A percentile compares a stretch with the other conserved stretches of the same genome.
Evolutionary conservation across 2,113 vertebrate species (phyloP).

Genomic region (Ochotona princeps): DNA sequence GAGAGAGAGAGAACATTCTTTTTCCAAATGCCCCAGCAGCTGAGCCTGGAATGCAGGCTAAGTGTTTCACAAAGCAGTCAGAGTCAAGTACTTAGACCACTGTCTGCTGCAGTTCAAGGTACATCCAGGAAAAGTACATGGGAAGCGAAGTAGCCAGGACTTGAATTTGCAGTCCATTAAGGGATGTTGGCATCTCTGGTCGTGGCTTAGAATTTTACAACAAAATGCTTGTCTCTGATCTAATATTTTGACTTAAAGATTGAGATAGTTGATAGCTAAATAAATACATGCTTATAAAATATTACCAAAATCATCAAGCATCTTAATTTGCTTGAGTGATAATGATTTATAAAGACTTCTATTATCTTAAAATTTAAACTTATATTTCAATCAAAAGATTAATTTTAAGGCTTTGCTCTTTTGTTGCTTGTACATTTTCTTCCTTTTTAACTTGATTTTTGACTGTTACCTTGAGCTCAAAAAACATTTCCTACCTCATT

Average conservation of each 20-base stretch:
- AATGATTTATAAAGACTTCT: not conserved
- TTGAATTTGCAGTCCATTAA: too few species aligned
- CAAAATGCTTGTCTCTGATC: not conserved
- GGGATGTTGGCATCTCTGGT: too few species aligned
- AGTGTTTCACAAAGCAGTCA: too few species aligned
- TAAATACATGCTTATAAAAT: not conserved
- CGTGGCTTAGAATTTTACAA: too few species aligned
- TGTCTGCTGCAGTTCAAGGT: too few species aligned
- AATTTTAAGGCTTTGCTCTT: not conserved
- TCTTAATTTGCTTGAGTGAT: not conserved
- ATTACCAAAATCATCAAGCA: not conserved
- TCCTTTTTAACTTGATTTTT: not conserved
- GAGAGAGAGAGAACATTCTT: too few species aligned
- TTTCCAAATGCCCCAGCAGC: too few species aligned
- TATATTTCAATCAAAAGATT: slow-evolving; percentile 21
- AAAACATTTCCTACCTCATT: slow-evolving; percentile 4
- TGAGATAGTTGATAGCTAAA: not conserved
- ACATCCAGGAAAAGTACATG: too few species aligned
- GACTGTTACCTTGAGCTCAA: not conserved
- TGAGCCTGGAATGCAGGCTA: too few species aligned
- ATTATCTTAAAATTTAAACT: not conserved
- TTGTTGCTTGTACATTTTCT: not conserved
- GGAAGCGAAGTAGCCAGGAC: too few species aligned
- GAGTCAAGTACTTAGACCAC: too few species aligned
- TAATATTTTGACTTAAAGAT: not conserved